Conservation (phyloP, 2,888 invertebrate genomes). For the Clistopyga incitator region DNA sequence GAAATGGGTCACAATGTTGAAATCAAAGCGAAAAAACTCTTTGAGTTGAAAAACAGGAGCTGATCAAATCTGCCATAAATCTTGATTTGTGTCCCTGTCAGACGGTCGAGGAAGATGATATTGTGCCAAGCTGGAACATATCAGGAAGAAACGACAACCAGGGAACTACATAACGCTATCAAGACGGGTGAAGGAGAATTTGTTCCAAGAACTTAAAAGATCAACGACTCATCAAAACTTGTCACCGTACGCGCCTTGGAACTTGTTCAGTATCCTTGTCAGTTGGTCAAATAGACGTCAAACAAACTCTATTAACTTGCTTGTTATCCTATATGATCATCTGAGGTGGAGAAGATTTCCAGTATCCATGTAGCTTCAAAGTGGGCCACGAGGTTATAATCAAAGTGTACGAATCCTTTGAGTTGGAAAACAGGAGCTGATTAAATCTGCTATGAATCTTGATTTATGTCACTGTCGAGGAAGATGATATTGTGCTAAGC, state of each 20-base stretch:
- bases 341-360: too few relatives aligned
- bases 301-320: neutral
- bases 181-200: neutral
- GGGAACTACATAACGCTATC: neutral
- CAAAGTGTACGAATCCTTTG: neutral
- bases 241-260: neutral
- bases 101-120: neutral
- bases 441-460: too few relatives aligned
- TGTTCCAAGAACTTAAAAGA: constrained; percentile 6
- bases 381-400: neutral
- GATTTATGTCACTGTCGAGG: too few relatives aligned
- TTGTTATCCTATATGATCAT: too few relatives aligned
- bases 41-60: neutral
- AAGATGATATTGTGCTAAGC: too few relatives aligned
- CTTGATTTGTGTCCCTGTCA: neutral
- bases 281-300: constrained; percentile 8
- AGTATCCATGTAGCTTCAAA: neutral
- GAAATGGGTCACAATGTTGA: neutral
- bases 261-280: constrained; percentile 3
- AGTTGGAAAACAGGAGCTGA: neutral
- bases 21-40: neutral
- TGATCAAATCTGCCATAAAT: too few relatives aligned
- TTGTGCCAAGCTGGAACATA: too few relatives aligned
- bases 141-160: too few relatives aligned
- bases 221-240: neutral